Percentiles rank a stretch among this genome's conserved stretches.
phyloP scores from a whole-genome alignment of 2,113 vertebrate species.

The Rattus norvegicus region DNA sequence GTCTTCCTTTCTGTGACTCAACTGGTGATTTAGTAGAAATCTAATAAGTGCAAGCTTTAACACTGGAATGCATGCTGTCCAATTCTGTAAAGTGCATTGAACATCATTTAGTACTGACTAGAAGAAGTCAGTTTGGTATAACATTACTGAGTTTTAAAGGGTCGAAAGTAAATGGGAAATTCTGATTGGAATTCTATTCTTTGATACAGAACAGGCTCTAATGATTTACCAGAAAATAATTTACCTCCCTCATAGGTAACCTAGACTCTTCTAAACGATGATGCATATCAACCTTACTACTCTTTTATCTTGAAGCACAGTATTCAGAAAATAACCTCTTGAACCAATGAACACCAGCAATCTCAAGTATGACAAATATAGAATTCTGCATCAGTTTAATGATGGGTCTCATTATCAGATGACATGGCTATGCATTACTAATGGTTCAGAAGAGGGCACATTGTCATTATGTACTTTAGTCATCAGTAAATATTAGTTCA shows the following conservation, averaged over 20 bases:
- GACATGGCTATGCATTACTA: constrained; percentile 30
- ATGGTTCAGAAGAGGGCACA: not conserved
- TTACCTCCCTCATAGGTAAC: not conserved
- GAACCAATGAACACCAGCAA: constrained; percentile 66
- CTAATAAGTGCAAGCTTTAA: constrained; percentile 33
- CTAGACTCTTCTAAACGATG: constrained; percentile 59
- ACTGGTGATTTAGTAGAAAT: constrained; percentile 60
- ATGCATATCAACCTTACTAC: constrained; percentile 36
- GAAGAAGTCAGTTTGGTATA: not conserved
- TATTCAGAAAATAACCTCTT: constrained; percentile 55
- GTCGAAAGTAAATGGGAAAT: not conserved
- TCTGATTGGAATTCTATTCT: constrained; percentile 51
- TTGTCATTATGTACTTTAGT: constrained; percentile 34
- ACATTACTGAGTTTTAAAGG: constrained; percentile 52
- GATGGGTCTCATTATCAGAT: constrained; percentile 50
- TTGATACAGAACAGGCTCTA: constrained; percentile 58
- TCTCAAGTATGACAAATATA: constrained; percentile 60
- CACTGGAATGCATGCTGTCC: not conserved
- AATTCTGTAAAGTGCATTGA: constrained; percentile 50
- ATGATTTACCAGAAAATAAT: constrained; percentile 57
- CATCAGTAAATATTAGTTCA: constrained; percentile 41
- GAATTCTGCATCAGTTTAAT: constrained; percentile 34
- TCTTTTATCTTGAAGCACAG: constrained; percentile 58
- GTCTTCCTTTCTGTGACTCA: not conserved
- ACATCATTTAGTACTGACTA: constrained; percentile 36